Conservation (phyloP, 2,888 invertebrate genomes). For the Nomada lathburiana region DNA sequence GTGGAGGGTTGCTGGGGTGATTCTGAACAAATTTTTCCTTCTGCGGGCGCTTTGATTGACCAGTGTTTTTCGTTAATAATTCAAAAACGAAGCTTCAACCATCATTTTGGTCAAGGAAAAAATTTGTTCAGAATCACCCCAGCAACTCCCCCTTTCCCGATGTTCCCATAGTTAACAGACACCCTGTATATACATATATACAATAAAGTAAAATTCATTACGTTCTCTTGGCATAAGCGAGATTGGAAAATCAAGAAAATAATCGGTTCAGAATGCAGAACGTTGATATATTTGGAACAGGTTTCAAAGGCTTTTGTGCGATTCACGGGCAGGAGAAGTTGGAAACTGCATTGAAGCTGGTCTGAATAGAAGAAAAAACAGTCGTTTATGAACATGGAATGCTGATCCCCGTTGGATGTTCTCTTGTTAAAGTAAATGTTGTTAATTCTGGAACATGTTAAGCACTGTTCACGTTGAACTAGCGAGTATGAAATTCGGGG, state of each 20-base stretch:
- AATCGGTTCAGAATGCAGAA: conserved; percentile 25
- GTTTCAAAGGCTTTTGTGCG: conserved; percentile 43
- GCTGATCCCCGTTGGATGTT: conserved; percentile 52
- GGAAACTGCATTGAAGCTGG: conserved; percentile 28
- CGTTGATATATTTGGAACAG: conserved; percentile 39
- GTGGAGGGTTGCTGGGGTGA: too few relatives aligned
- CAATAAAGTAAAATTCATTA: not conserved
- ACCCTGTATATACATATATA: not conserved
- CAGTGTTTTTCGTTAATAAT: too few relatives aligned
- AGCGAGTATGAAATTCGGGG: not conserved
- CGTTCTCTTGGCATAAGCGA: not conserved
- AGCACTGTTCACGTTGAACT: conserved; percentile 10
- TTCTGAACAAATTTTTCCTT: too few relatives aligned
- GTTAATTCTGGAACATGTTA: conserved; percentile 30
- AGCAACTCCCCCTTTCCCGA: too few relatives aligned
- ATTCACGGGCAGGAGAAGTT: conserved; percentile 39
- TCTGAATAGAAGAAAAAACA: conserved; percentile 49
- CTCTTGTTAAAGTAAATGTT: conserved; percentile 53
- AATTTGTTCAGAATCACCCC: too few relatives aligned
- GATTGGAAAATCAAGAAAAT: conserved; percentile 41
- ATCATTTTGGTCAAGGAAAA: too few relatives aligned
- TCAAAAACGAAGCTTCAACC: too few relatives aligned
- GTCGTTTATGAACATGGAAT: conserved; percentile 44
- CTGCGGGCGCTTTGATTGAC: too few relatives aligned
- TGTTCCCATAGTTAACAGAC: too few relatives aligned